A percentile compares a stretch with the other conserved stretches of the same genome.
Evolutionary conservation across 2,888 invertebrate genomes (phyloP).

Genomic region (Bibio marci): DNA sequence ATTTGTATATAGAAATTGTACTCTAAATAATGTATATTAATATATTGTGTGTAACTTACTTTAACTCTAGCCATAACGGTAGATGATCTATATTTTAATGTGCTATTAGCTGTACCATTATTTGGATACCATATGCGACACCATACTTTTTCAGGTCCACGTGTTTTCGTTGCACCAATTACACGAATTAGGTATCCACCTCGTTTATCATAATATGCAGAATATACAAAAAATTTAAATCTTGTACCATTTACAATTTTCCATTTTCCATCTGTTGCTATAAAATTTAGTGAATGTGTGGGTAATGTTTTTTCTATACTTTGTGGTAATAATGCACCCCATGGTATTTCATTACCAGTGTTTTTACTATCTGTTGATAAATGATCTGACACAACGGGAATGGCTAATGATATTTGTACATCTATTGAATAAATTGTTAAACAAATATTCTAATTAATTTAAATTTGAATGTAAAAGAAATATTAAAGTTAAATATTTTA

Average conservation of each 20-base stretch:
- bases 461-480: no score
- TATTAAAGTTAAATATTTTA: no score
- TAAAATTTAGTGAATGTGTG: conserved; percentile 43
- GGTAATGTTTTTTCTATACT: conserved; percentile 34
- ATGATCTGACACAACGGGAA: conserved; percentile 8
- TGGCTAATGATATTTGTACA: conserved; percentile 2
- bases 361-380: not conserved
- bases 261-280: conserved; percentile 61
- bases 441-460: no score
- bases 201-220: conserved; percentile 72
- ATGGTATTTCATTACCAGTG: conserved; percentile 19
- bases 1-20: conserved; percentile 1
- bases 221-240: conserved; percentile 81
- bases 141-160: conserved; percentile 64
- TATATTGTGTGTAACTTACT: conserved; percentile 29
- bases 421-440: not conserved
- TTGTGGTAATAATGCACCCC: conserved; percentile 26
- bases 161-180: conserved; percentile 77
- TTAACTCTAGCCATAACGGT: conserved; percentile 62
- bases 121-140: conserved; percentile 59
- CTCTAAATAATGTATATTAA: not conserved
- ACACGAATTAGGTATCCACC: conserved; percentile 51
- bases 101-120: conserved; percentile 1
- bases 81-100: conserved; percentile 33
- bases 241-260: conserved; percentile 39